These are phyloP conservation scores for Helicoverpa armigera DNA, from an alignment of 1,140 invertebrate genomes.

Conservation along the genomic window DNA sequence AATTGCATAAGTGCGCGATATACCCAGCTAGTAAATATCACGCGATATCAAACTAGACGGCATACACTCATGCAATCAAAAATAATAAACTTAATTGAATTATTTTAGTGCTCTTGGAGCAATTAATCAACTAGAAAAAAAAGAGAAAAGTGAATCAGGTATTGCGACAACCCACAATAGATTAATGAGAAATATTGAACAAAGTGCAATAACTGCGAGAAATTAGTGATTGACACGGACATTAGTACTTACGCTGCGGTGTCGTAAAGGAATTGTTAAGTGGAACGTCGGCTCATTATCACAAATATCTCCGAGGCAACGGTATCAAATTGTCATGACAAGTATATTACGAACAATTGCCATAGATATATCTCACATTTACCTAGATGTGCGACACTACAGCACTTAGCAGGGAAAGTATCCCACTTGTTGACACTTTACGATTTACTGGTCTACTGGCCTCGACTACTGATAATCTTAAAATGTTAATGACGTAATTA, in stretches of 20 bases:
- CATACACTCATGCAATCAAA: not conserved
- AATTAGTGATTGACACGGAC: constrained; percentile 26
- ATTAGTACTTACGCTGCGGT: not conserved
- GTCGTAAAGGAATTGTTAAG: constrained; percentile 39
- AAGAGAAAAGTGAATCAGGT: not conserved
- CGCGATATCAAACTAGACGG: constrained; percentile 3
- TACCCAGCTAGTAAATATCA: constrained; percentile 1
- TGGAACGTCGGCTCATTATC: constrained; percentile 34
- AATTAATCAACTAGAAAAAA: not conserved
- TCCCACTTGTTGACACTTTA: constrained; percentile 46
- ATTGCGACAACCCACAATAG: not conserved
- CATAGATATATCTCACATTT: constrained; percentile 40
- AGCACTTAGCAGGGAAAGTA: constrained; percentile 48
- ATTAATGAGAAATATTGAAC: not conserved
- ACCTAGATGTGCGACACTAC: constrained; percentile 38
- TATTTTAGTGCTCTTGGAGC: not conserved
- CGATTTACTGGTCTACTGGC: constrained; percentile 39
- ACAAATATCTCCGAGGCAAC: constrained; percentile 50
- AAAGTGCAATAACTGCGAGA: not conserved
- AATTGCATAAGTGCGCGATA: constrained; percentile 18
- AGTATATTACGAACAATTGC: constrained; percentile 34
- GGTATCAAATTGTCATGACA: constrained; percentile 48
- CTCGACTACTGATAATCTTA: not conserved
- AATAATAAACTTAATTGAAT: not conserved
- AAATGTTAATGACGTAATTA: not conserved